Evolutionary conservation across 2,113 vertebrate species (phyloP).

Genomic region (Lophura nycthemera): DNA sequence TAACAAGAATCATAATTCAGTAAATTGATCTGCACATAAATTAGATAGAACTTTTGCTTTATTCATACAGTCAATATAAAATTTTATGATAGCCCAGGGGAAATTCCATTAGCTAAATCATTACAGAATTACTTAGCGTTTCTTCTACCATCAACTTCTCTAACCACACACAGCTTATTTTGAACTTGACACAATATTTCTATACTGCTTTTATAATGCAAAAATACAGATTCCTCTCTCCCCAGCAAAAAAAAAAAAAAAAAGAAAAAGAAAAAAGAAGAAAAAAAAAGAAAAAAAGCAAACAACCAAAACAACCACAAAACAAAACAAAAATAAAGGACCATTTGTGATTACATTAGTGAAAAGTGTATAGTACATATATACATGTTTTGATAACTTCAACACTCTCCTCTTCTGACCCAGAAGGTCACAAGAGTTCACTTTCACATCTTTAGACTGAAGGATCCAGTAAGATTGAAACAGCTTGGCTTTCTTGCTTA

Average conservation of each 20-base stretch:
- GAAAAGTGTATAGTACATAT: neutral
- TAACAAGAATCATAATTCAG: neutral
- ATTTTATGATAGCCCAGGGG: neutral
- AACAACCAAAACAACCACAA: neutral
- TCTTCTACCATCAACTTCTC: neutral
- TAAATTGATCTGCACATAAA: neutral
- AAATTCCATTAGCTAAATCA: neutral
- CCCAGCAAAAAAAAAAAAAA: no score
- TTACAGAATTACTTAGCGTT: neutral
- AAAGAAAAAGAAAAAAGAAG: no score
- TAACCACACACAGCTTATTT: neutral
- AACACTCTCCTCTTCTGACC: neutral
- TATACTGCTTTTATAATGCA: neutral
- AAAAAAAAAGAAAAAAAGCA: neutral
- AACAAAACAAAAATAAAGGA: neutral
- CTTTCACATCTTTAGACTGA: constrained; percentile 8
- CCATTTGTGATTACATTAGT: neutral
- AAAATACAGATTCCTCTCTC: neutral
- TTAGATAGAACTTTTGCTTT: neutral
- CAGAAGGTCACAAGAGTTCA: neutral
- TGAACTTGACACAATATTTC: neutral
- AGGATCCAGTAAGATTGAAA: neutral
- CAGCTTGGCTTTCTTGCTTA: constrained; percentile 40
- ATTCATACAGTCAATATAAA: neutral
- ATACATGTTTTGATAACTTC: neutral